Conservation (phyloP, 2,888 invertebrate genomes). For the Drosophila colorata region DNA sequence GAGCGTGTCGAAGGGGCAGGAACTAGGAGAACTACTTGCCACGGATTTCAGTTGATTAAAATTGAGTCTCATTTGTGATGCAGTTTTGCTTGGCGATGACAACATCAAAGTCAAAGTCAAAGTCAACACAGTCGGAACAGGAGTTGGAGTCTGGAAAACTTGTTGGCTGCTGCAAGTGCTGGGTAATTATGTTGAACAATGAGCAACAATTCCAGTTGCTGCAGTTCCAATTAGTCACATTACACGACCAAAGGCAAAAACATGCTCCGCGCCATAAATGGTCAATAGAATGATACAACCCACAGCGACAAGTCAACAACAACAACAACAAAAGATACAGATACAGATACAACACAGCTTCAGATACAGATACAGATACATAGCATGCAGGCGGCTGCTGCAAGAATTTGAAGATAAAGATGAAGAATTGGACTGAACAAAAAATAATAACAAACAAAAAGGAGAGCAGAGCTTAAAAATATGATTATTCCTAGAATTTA, state of each 20-base stretch:
- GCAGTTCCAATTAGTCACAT: slow-evolving; percentile 76
- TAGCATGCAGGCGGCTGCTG: background rate
- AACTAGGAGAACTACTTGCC: background rate
- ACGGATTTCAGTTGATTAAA: slow-evolving; percentile 32
- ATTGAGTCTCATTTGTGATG: slow-evolving; percentile 40
- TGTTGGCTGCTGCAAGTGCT: slow-evolving; percentile 46
- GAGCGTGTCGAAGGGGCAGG: slow-evolving; percentile 3
- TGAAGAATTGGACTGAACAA: background rate
- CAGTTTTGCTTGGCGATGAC: slow-evolving; percentile 50
- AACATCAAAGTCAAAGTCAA: slow-evolving; percentile 48
- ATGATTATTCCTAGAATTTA: slow-evolving; percentile 1
- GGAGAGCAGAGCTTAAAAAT: background rate
- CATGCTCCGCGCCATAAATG: slow-evolving; percentile 64
- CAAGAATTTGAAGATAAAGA: slow-evolving; percentile 3
- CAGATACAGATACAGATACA: slow-evolving; percentile 4
- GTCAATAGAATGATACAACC: slow-evolving; percentile 50
- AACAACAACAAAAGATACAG: slow-evolving; percentile 6
- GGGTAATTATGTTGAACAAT: slow-evolving; percentile 67
- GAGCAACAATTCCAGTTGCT: slow-evolving; percentile 64
- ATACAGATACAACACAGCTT: background rate
- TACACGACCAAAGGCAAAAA: slow-evolving; percentile 65
- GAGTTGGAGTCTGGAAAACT: slow-evolving; percentile 24
- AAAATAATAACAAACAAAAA: background rate
- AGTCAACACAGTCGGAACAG: slow-evolving; percentile 11
- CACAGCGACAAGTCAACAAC: slow-evolving; percentile 17